Percentiles rank a stretch among this genome's conserved stretches.
Conservation (phyloP, 2,797 vertebrate genomes). For the Acanthurus lineatus region DNA sequence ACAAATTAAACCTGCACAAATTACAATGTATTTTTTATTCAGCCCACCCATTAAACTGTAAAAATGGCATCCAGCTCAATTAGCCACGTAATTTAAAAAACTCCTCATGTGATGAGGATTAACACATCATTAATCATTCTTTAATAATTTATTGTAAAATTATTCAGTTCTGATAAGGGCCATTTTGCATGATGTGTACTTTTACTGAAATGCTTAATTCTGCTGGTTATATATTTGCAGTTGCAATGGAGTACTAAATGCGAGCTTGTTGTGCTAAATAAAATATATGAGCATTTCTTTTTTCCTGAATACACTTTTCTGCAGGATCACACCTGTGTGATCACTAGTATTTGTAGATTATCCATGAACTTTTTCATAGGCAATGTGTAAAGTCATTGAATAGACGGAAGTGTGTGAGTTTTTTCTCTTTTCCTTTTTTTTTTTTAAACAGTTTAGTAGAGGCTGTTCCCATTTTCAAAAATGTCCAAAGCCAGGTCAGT, state of each 20-base stretch:
- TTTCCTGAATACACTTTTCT: too few relatives aligned
- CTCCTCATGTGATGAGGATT: background rate
- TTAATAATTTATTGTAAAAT: background rate
- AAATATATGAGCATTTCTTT: background rate
- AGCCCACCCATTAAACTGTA: background rate
- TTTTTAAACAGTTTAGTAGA: background rate
- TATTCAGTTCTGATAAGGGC: background rate
- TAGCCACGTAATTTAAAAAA: background rate
- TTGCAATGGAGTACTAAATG: background rate
- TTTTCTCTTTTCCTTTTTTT: background rate
- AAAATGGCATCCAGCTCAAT: background rate
- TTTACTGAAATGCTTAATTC: background rate
- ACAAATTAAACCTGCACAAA: too few relatives aligned
- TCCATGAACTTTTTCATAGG: background rate
- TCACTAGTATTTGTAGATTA: too few relatives aligned
- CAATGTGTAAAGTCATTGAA: too few relatives aligned
- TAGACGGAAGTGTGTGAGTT: too few relatives aligned
- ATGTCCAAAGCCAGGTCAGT: slow-evolving; percentile 3
- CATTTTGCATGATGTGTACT: background rate
- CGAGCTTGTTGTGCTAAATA: background rate
- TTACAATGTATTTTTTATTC: too few relatives aligned
- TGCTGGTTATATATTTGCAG: background rate
- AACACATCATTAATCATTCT: background rate
- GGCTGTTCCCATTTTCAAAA: slow-evolving; percentile 11
- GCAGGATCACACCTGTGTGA: background rate